Evolutionary conservation across 2,888 invertebrate genomes (phyloP).

Genomic region (Eudasyphora cyanicolor): DNA sequence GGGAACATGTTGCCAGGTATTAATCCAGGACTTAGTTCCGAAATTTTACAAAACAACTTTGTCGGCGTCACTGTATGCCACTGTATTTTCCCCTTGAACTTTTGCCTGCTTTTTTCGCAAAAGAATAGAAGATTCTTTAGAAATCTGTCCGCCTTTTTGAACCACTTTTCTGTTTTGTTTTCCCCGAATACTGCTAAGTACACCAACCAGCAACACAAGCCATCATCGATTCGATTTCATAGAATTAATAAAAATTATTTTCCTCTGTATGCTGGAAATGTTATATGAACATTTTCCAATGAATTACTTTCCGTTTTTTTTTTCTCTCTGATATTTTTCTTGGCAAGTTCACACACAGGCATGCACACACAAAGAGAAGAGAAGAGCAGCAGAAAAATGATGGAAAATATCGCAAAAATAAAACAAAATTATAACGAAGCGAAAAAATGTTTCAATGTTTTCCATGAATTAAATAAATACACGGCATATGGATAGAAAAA

Average conservation of each 20-base stretch:
- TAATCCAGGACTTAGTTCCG: too few relatives aligned
- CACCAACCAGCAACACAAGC: not conserved
- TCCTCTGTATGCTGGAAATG: not conserved
- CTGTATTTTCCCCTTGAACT: not conserved
- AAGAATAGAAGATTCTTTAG: not conserved
- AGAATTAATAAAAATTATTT: constrained; percentile 17
- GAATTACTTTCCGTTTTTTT: not conserved
- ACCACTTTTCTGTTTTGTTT: not conserved
- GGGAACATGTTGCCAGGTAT: too few relatives aligned
- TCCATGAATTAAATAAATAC: not conserved
- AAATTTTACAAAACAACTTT: not conserved
- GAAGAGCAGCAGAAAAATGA: not conserved
- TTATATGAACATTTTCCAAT: not conserved
- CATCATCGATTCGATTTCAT: constrained; percentile 2
- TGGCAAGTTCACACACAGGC: too few relatives aligned
- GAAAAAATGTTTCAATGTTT: constrained; percentile 1
- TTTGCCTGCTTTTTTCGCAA: not conserved
- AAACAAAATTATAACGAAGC: constrained; percentile 1
- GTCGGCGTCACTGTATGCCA: not conserved
- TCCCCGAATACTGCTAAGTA: not conserved
- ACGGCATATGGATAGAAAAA: not conserved
- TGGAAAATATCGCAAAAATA: not conserved
- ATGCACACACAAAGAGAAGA: not conserved
- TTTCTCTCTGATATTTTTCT: not conserved
- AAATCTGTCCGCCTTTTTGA: not conserved